Base-by-base conservation (phyloP, 2,113 vertebrate species). In the Bubo bubo region DNA sequence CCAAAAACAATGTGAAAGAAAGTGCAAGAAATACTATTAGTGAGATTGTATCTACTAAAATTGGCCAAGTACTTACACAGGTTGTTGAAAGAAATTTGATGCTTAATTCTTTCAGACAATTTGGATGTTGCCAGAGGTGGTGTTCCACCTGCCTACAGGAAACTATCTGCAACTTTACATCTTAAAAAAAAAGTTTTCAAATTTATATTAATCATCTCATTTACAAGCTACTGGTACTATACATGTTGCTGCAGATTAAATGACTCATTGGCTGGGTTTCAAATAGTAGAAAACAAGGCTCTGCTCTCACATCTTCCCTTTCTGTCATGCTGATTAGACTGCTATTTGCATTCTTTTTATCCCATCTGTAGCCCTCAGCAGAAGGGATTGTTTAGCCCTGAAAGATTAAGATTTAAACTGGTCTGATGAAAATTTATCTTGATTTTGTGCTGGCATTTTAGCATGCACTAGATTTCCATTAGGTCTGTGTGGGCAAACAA, bases 201-300 rank as follows among this genome's bases (percentile, higher is more conserved):
- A 81, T 77, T 83, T 76, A 83, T 94, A 96, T 96, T 96, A 93
- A 96, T 97, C 71, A 91, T 96, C 91, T 96, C 58, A 88, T 93
- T 94, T 93, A 94, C 91, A 96, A 95, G 94, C 74, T 96, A 86
- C 91, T 95, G 79, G 81, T 96, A 86, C 89, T 88, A 71, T 97
- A 83, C 96, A 86, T 94, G 97, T 97, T 41, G 52, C 94, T 96
- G 91, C 95, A 97, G 93, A 97, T 96, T 96, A 96, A 96, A 88
- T 94, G 27, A 93, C 84, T 96, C 52, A 9, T 96, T 97, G 96
- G 95, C 93, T 94, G 71, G 7, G 63, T 95, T 97, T 96, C 97
- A 97, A 95, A 73, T 90, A 94, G 84, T 56, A 93, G 87, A 80
- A 95, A 95, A 93, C 74, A 91, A 90, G 58, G 84, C 79, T 93